Base-by-base conservation (phyloP, 2,797 vertebrate species). In the Acestrorhynchus altus region DNA sequence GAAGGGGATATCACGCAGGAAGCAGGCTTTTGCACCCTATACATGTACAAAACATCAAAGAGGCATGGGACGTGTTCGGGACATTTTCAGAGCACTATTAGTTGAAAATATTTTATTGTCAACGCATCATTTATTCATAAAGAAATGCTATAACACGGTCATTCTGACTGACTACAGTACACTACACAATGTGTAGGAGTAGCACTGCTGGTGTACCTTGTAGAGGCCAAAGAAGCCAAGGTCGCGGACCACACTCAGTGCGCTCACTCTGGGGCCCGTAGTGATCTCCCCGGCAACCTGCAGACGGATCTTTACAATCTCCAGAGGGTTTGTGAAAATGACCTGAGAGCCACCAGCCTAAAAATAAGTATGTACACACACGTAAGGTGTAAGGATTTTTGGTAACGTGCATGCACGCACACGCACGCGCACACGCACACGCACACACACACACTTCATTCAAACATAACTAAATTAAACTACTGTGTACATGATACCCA, bases 261-360 rank as follows among this genome's bases (percentile, higher is more conserved):
- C 96, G 15, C 97, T 96, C 90, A 99, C 98, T 87, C 95, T 92
- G 76, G 98, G 97, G 51, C 98, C 98, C 0, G 98, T 99, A 71
- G 97, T 96, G 90, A 99, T 99, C 92, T 99, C 98, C 61, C 98
- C 98, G 1, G 98, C 98, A 60, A 99, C 98, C 90, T 99, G 98
- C 87, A 99, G 92, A 47, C 98, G 96, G 82, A 99, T 99, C 93
- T 99, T 99, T 60, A 99, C 98, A 20, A 99, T 99, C 93, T 99
- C 98, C 90, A 99, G 89, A 0, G 98, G 98, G 87, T 99, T 99
- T 77, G 98, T 99, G 82, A 99, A 99, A 86, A 99, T 98, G 83
- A 99, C 98, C 89, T 99, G 98, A 57, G 97, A 99, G 66, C 93
- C 97, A 83, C 98, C 98, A 73, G 98, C 98, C 98, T 99, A 88